A percentile compares a stretch with the other conserved stretches of the same genome.
phyloP scores from a whole-genome alignment of 2,888 invertebrate species.

The Amphiduros pacificus region DNA sequence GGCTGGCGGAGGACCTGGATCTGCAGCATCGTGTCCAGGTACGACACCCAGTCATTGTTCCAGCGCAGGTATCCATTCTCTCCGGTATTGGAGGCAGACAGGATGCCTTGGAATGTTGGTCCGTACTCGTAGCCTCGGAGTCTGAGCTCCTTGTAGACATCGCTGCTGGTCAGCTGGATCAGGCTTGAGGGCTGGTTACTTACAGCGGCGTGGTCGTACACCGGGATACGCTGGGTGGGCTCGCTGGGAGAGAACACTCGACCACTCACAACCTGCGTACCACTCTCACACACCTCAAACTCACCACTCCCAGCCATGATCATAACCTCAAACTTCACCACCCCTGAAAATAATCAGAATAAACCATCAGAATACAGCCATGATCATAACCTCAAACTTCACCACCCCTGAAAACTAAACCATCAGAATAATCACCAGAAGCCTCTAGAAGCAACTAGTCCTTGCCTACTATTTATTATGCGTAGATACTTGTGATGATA shows the following conservation, averaged over 20 bases:
- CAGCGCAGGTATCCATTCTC: slow-evolving; percentile 70
- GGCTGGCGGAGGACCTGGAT: slow-evolving; percentile 80
- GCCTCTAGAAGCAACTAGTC: too few species aligned
- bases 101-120: slow-evolving; percentile 69
- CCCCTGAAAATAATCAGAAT: slow-evolving; percentile 36
- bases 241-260: slow-evolving; percentile 29
- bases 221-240: slow-evolving; percentile 14
- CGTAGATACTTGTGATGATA: too few species aligned
- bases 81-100: slow-evolving; percentile 68
- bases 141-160: slow-evolving; percentile 58
- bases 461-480: too few species aligned
- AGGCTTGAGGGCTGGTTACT: slow-evolving; percentile 3
- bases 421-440: too few species aligned
- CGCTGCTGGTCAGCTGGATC: slow-evolving; percentile 42
- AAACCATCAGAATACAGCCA: not conserved
- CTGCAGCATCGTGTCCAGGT: slow-evolving; percentile 95
- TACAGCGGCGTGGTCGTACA: slow-evolving; percentile 2
- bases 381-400: too few species aligned
- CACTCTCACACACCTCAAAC: slow-evolving; percentile 89
- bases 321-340: slow-evolving; percentile 51
- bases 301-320: slow-evolving; percentile 54
- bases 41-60: slow-evolving; percentile 88
- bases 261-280: slow-evolving; percentile 81
- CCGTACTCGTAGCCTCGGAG: slow-evolving; percentile 60
- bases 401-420: too few species aligned